Evolutionary conservation across 1,140 invertebrate genomes (phyloP).

Genomic region (Trichogramma pretiosum): DNA sequence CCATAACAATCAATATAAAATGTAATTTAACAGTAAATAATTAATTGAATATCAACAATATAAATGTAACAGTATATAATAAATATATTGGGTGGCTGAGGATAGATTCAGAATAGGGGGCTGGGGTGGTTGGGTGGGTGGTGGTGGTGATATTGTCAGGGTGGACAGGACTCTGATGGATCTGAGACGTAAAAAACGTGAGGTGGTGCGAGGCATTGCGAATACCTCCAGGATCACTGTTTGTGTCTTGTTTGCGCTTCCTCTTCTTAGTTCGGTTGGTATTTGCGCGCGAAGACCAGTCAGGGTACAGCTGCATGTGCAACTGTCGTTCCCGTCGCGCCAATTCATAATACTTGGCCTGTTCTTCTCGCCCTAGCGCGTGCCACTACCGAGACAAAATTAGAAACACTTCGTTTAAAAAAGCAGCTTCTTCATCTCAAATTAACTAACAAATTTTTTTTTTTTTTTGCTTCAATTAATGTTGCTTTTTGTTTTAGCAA

Average conservation of each 20-base stretch:
- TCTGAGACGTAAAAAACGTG: constrained; percentile 13
- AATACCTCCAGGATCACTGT: constrained; percentile 79
- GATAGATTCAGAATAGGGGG: background rate
- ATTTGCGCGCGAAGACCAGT: constrained; percentile 98
- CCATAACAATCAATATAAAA: constrained; percentile 27
- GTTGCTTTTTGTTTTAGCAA: background rate
- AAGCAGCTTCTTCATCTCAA: constrained; percentile 2
- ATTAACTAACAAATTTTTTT: background rate
- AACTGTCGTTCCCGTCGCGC: constrained; percentile 94
- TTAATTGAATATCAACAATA: constrained; percentile 22
- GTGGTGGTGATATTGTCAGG: background rate
- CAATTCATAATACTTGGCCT: constrained; percentile 99
- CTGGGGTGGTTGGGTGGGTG: background rate
- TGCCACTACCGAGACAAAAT: constrained; percentile 76
- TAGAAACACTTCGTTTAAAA: constrained; percentile 32
- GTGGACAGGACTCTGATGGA: too few species aligned
- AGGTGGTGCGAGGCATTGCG: constrained; percentile 39
- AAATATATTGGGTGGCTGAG: too few species aligned
- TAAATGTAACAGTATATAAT: constrained; percentile 26
- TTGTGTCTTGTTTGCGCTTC: constrained; percentile 94
- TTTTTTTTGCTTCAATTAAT: background rate
- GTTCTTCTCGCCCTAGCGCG: constrained; percentile 94
- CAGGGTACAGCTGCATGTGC: constrained; percentile 98
- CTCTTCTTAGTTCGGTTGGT: constrained; percentile 97
- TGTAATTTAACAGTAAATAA: constrained; percentile 25